These are phyloP conservation scores for Eublepharis macularius DNA, from an alignment of 2,113 vertebrate species.

Conservation along the genomic window DNA sequence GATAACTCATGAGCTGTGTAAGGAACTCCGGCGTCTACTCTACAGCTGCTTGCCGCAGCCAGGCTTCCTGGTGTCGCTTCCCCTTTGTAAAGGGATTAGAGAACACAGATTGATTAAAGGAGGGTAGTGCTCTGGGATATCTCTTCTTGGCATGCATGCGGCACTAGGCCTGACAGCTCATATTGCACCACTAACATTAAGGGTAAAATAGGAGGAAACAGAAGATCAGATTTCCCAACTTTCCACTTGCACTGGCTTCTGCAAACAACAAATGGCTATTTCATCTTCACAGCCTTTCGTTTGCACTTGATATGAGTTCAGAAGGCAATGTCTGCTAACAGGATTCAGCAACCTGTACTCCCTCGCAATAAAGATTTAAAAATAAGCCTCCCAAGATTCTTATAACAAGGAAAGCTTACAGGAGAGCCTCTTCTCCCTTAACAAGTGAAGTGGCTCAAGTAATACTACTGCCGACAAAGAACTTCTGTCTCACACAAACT, in stretches of 20 bases:
- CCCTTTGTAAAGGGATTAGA: not conserved
- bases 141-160: not conserved
- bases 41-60: not conserved
- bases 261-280: not conserved
- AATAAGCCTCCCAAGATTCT: not conserved
- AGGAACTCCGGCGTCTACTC: not conserved
- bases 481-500: not conserved
- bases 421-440: not conserved
- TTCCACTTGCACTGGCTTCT: not conserved
- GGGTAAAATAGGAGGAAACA: slow-evolving; percentile 17
- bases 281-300: not conserved
- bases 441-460: not conserved
- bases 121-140: not conserved
- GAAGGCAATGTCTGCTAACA: slow-evolving; percentile 11
- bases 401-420: slow-evolving; percentile 1
- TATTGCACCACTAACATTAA: not conserved
- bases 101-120: not conserved
- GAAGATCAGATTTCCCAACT: slow-evolving; percentile 5
- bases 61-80: slow-evolving; percentile 3
- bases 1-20: not conserved
- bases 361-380: not conserved
- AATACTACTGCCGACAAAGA: not conserved
- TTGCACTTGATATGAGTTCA: not conserved
- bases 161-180: slow-evolving; percentile 7
- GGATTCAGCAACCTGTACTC: slow-evolving; percentile 7